phyloP scores from a whole-genome alignment of 1,140 invertebrate species.

The Drosophila pallidifrons region DNA sequence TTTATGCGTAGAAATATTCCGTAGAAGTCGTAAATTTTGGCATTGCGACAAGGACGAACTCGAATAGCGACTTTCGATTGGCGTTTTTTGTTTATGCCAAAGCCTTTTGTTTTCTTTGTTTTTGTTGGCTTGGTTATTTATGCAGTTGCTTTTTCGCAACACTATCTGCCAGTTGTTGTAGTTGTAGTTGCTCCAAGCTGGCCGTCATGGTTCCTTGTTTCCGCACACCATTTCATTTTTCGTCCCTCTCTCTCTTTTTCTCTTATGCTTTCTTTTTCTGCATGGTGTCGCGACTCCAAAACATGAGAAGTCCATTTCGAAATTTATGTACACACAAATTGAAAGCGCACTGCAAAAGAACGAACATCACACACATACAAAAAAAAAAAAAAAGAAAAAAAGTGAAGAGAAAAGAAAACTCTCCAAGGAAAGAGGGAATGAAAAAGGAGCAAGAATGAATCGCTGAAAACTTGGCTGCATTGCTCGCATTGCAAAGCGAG shows the following conservation, averaged over 20 bases:
- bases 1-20: conserved; percentile 54
- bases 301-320: conserved; percentile 81
- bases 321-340: conserved; percentile 83
- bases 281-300: conserved; percentile 50
- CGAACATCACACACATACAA: conserved; percentile 23
- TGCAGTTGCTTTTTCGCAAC: conserved; percentile 63
- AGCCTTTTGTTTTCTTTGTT: conserved; percentile 55
- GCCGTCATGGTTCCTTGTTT: conserved; percentile 65
- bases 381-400: conserved; percentile 5
- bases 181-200: conserved; percentile 13
- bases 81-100: conserved; percentile 37
- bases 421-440: conserved; percentile 20
- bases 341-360: conserved; percentile 59
- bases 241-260: conserved; percentile 21
- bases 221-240: conserved; percentile 59
- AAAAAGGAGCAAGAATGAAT: conserved; percentile 46
- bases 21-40: conserved; percentile 53
- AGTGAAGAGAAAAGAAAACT: neutral
- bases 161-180: conserved; percentile 56
- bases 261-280: conserved; percentile 27
- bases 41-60: conserved; percentile 40
- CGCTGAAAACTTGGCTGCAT: conserved; percentile 61
- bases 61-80: conserved; percentile 63
- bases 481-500: conserved; percentile 56
- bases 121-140: conserved; percentile 58